These are phyloP conservation scores for Harmothoe impar DNA, from an alignment of 2,888 invertebrate species.

Conservation along the genomic window DNA sequence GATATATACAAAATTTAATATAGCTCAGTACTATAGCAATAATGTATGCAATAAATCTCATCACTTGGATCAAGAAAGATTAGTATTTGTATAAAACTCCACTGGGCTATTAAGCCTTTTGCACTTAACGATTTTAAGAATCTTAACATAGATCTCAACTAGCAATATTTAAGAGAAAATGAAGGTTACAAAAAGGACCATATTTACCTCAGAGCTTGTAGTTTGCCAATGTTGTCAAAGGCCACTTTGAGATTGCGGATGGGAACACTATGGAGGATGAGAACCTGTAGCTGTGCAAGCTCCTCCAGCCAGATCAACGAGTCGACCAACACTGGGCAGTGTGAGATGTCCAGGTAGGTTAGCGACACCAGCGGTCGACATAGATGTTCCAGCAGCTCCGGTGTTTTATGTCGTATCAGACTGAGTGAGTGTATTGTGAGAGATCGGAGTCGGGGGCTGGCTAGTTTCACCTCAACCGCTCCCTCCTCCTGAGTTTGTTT, in stretches of 20 bases:
- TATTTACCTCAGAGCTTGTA: slow-evolving; percentile 19
- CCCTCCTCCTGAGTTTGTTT: slow-evolving; percentile 44
- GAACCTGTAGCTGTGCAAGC: background rate
- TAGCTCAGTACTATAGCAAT: too few species aligned
- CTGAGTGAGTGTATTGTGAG: slow-evolving; percentile 40
- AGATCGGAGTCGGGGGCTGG: slow-evolving; percentile 17
- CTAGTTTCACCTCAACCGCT: background rate
- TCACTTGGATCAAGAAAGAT: too few species aligned
- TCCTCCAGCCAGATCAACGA: slow-evolving; percentile 19
- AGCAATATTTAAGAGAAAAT: too few species aligned
- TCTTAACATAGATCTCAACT: too few species aligned
- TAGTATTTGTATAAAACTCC: too few species aligned
- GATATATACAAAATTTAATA: background rate
- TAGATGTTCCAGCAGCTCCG: background rate
- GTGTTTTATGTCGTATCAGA: slow-evolving; percentile 23
- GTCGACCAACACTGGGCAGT: slow-evolving; percentile 43
- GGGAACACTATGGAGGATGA: slow-evolving; percentile 50
- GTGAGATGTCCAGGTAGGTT: slow-evolving; percentile 41
- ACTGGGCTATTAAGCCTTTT: too few species aligned
- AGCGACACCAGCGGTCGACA: slow-evolving; percentile 10
- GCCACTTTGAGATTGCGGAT: slow-evolving; percentile 38
- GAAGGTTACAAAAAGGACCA: too few species aligned
- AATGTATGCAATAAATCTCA: too few species aligned
- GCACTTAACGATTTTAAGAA: too few species aligned
- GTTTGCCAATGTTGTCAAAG: slow-evolving; percentile 33